Base-by-base conservation (phyloP, 2,888 invertebrate genomes). In the Clanis bilineata region DNA sequence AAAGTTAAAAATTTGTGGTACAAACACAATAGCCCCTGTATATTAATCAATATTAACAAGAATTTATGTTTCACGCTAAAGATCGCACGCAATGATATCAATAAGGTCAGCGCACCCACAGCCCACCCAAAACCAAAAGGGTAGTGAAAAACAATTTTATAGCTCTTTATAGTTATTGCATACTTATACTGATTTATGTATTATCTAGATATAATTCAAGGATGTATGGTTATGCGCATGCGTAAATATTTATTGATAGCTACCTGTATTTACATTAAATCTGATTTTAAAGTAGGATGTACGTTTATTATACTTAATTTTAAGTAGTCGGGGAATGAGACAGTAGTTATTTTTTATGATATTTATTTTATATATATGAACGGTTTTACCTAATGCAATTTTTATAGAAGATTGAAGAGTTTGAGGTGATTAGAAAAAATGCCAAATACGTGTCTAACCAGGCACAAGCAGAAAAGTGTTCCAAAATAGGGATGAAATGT, bases 141-240 rank as follows among this genome's bases (percentile, higher is more conserved):
- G 57, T 56, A 56, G 38, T 51, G 32, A 51, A 47, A 47, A 12
- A 25, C 28, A 23, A 44, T 45, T 55, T 36, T 45, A 39, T 54
- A 41, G 39, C 32, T 57, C 43, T 32, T 25, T 18, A 57, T 58
- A 61, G 32, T 45, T 58, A 56, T 58, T 55, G 23, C 18, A 6
- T 45, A 36, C 45, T 58, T n/a, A 2, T 22, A 12, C 41, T 59
- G 45, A 55, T 58, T 62, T 68, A 60, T 64, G 21, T 58, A 45
- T 56, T 63, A 69, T 70, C 69, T 62, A 66, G 70, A 70, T 70
- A 59, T 21, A 25, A 2, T 7, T 51, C 12, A 61, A 63, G 64
- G 60, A 38, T 43, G 12, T n/a, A n/a, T 36, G 51, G 18, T 55
- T 22, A 44, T 57, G 18, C 18, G 32, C 22, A 32, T 36, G 6